Evolutionary conservation across 2,113 vertebrate species (phyloP), one percentile per base, ranked within the genome.

Genomic region (Sterna hirundo): DNA sequence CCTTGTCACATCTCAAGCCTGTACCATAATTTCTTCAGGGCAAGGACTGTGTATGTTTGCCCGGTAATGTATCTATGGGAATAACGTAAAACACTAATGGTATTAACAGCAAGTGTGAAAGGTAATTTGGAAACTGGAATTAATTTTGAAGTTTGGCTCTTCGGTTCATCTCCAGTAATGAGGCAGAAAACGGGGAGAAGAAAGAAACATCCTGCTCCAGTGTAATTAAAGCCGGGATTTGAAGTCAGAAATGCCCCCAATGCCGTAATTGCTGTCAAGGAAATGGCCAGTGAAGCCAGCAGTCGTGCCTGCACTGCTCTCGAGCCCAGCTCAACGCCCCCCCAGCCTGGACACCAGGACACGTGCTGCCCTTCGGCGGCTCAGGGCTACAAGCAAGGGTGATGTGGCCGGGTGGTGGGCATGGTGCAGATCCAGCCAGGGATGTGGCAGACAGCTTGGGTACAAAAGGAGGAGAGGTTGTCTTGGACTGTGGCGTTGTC

Each of bases 1-100:
- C 68, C 70, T 74, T 93, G 94, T 97, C 97, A 91, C 92, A 81
- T 71, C 91, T 79, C 52, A 65, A 90, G 86, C 5, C 94, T 91
- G 65, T 30, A 65, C 72, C 68, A 22, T 57, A 20, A 83, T 91
- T 77, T 95, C 93, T 96, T 75, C 66, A 42, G 94, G 89, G 96
- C 93, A 74, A 79, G 77, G 78, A 64, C 86, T 90, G 85, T 57
- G 74, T 81, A 7, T 93, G 84, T 96, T 94, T 96, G 88, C 54
- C 78, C 87, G 87, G 66, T 49, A 70, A 49, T 58, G 93, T 93
- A 79, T 91, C 95, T 94, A 69, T 77, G 94, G 93, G 94, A 94
- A 93, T 88, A 87, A 87, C 2, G 1, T 62, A 4, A 83, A 77
- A 62, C 25, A 25, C 86, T 94, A 38, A 76, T 83, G 93, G 32